phyloP scores from a whole-genome alignment of 2,113 vertebrate species.

The Hemiprocne comata region DNA sequence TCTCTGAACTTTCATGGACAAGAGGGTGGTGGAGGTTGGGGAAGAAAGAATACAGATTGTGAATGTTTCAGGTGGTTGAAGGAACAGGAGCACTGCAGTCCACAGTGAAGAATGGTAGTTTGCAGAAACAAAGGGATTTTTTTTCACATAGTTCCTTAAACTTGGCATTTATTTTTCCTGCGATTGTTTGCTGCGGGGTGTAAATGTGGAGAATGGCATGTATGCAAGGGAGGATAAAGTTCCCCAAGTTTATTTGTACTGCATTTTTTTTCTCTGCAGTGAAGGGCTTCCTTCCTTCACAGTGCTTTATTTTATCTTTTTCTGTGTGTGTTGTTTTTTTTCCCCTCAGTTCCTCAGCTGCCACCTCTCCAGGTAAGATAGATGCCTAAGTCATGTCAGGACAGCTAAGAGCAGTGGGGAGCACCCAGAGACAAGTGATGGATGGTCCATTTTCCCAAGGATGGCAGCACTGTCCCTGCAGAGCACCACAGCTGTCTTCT shows the following conservation, averaged over 20 bases:
- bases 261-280: not conserved
- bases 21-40: not conserved
- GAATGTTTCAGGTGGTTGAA: not conserved
- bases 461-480: not conserved
- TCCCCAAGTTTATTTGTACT: not conserved
- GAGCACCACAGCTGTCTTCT: not conserved
- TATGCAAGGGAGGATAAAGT: not conserved
- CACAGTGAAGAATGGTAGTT: not conserved
- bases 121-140: not conserved
- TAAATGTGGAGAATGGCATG: not conserved
- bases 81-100: not conserved
- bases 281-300: not conserved
- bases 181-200: not conserved
- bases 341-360: not conserved
- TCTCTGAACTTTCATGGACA: not conserved
- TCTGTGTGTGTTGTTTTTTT: too few species aligned
- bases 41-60: not conserved
- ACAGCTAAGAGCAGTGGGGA: not conserved
- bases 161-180: conserved; percentile 15
- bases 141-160: not conserved
- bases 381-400: not conserved
- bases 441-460: accelerated
- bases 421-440: not conserved
- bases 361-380: not conserved
- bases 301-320: not conserved